Evolutionary conservation across 1,140 invertebrate genomes (phyloP), one percentile per base, ranked within the genome.

Genomic region (Drosophila tani): DNA sequence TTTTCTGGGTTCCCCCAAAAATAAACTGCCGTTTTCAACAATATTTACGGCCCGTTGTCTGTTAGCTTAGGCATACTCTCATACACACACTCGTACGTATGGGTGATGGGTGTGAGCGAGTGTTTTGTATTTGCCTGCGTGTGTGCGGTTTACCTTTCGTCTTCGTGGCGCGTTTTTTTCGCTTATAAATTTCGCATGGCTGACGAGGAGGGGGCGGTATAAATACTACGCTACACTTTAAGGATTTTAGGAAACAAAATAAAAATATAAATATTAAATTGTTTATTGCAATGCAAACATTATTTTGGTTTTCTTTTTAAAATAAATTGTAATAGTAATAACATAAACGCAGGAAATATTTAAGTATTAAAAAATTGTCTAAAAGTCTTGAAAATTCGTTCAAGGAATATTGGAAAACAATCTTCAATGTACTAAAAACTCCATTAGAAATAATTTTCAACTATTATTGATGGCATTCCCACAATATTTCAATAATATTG

Each of bases 21-120:
- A 87, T 87, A 83, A 83, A 88, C 84, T 88, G 81, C 77, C 74
- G 65, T 83, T 87, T 83, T 88, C 64, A 78, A 88, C 80, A 88
- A 88, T 87, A 87, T 87, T 87, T 87, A 87, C 84, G 81, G 84
- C 74, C 55, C 70, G 73, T 51, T 77, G 75, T 87, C 77, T 88
- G 84, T 88, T 88, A 75, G 84, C 84, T 87, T 88, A 81, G 82
- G 82, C 78, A 69, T 15, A 45, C 19, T 5, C 53, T 21, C n/a
- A 53, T n/a, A 8, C 27, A 32, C n/a, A 67, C 67, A 70, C 21
- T 8, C 49, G 29, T 27, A 41, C 12, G 5, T 15, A 0, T 9
- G 29, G 29, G 6, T 32, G 29, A 73, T 81, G 81, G 59, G 32
- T 76, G 74, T 46, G 41, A 55, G 55, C 27, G 70, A 65, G 71